Base-by-base conservation (phyloP, 1,140 invertebrate species). In the Brachionus asplanchnoidis region DNA sequence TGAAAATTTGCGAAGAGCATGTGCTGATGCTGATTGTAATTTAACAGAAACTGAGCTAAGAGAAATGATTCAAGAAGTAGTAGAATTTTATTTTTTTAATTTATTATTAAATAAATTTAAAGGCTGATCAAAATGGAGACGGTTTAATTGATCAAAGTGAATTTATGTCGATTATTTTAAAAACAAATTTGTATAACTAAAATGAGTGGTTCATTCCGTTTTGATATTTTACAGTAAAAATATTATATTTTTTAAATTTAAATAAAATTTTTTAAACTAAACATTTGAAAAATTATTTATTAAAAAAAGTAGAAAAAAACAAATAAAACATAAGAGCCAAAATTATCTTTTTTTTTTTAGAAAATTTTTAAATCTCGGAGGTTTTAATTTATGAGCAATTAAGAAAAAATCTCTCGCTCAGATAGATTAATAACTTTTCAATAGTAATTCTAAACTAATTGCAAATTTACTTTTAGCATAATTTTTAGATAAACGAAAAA, bases 141-240 rank as follows among this genome's bases (percentile, higher is more conserved):
- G 88, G 88, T 26, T 77, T 85, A 44, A 86, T 89, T 6, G 88
- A 89, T 86, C 85, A 88, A 86, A 86, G 87, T 85, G 89, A 89
- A 86, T 89, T 89, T 42, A 88, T 89, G 60, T 75, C 86, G 68
- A 88, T 89, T n/a, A 89, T 89, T 88, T 85, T 89, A 36, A 87
- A 89, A 83, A 89, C 89, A 32, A 89, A 89, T 84, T 85, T 89
- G 5, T 89, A 89, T 77, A 89, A 84, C 60, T 40, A n/a, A 46
- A 75, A 42, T 44, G n/a, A 32, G 0, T 14, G 36, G 2, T 12
- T 40, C 5, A 68, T 68, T 68, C 66, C 32, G 20, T n/a, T 53
- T 53, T n/a, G 46, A 53, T 53, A 14, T 53, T 53, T 53, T 53
- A 17, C 3, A 53, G 17, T n/a, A 53, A 53, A 53, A 53, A n/a